Evolutionary conservation across 64 coral and sea anemone species (phyloP).

Genomic region (Actinia equina): DNA sequence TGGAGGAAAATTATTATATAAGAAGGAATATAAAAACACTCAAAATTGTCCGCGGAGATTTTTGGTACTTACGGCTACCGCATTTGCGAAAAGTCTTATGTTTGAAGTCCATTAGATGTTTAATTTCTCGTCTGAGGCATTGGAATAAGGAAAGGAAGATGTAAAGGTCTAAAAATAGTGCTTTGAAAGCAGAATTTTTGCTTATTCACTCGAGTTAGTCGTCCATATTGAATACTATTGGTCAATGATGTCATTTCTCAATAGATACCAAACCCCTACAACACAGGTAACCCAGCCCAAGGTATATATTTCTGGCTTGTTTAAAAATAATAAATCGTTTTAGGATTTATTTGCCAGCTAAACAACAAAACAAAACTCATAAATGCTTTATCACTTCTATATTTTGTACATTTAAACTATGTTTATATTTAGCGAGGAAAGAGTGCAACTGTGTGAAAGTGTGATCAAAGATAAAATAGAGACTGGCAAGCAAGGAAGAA

Average conservation of each 20-base stretch:
- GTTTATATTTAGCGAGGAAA: too few species aligned
- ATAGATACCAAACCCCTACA: background rate
- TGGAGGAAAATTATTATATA: background rate
- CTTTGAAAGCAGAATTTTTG: slow-evolving; percentile 14
- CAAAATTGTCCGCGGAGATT: background rate
- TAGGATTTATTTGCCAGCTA: too few species aligned
- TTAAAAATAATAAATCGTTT: background rate
- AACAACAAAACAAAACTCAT: background rate
- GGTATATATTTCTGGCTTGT: background rate
- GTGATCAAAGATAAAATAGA: too few species aligned
- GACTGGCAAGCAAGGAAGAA: too few species aligned
- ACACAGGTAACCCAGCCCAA: background rate
- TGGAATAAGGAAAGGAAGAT: background rate
- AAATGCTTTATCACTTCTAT: background rate
- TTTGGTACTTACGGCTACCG: slow-evolving; percentile 50
- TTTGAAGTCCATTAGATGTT: slow-evolving; percentile 40
- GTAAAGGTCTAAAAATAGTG: slow-evolving; percentile 23
- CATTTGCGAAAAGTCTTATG: slow-evolving; percentile 68
- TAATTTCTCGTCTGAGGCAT: background rate
- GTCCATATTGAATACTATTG: slow-evolving; percentile 14
- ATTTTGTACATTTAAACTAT: background rate
- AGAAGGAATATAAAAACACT: background rate
- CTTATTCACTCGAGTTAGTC: slow-evolving; percentile 14
- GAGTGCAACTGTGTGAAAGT: too few species aligned
- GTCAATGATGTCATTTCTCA: slow-evolving; percentile 7